Evolutionary conservation across 2,888 invertebrate genomes (phyloP), one percentile per base, ranked within the genome.

Genomic region (Eilema caniola): DNA sequence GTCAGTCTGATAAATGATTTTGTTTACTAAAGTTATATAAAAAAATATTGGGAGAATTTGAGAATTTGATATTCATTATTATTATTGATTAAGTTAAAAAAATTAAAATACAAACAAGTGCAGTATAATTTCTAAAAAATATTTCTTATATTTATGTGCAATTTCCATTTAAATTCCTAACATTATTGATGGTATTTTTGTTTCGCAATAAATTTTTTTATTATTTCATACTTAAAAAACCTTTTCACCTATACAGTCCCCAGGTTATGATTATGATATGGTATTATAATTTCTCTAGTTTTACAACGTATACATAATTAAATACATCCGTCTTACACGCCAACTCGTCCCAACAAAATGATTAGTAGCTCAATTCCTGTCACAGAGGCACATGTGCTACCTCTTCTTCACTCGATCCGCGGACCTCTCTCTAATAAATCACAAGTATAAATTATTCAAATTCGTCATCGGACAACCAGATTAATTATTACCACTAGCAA

Each of bases 401-500:
- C 82, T 79, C 80, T 74, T 77, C 81, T 77, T 77, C 78, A 79
- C 76, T 82, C 85, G 88, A 89, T 88, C 91, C 84, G 71, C 77
- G 82, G 85, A 89, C 89, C 90, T 88, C 77, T 37, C 59, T 72
- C 88, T 88, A 86, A 93, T 95, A 95, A 93, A 94, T 94, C 89
- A 83, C 75, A 75, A 83, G 88, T 90, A 94, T 92, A 93, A 94
- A 94, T 95, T 93, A 94, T 92, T 92, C 89, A 90, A 80, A 93
- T 93, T 92, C 93, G 86, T 95, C 94, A 93, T 87, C 86, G 88
- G 91, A 88, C 89, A 84, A 86, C 85, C 85, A 88, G 93, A 94
- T 94, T 94, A 93, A 92, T 94, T 89, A 93, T 93, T 91, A 93
- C 93, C 92, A 93, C 88, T 89, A 89, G 87, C 86, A 88, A 88